A percentile compares a stretch with the other conserved stretches of the same genome.
Evolutionary conservation across 2,113 vertebrate species (phyloP).

Genomic region (Pandion haliaetus): DNA sequence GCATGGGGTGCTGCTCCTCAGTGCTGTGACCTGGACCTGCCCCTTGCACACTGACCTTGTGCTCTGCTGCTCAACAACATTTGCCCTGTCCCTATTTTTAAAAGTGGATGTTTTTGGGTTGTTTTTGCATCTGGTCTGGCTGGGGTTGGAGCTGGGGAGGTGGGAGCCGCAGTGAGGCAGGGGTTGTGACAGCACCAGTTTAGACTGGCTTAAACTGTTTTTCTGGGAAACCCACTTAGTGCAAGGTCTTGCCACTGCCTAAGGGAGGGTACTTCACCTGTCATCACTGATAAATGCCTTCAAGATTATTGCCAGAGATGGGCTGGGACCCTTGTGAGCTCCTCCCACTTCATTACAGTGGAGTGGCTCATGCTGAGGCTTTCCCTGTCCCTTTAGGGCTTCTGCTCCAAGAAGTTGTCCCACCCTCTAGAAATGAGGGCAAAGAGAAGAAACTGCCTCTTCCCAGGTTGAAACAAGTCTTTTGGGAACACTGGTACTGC

Average conservation of each 20-base stretch:
- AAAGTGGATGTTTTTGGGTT: background rate
- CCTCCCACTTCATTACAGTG: background rate
- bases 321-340: background rate
- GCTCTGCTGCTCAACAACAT: background rate
- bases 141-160: background rate
- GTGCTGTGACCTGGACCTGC: background rate
- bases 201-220: background rate
- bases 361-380: background rate
- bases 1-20: background rate
- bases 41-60: background rate
- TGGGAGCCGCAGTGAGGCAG: accelerated
- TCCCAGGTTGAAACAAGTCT: background rate
- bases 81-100: background rate
- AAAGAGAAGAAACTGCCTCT: background rate
- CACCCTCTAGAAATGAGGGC: background rate
- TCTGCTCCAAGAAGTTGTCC: background rate
- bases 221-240: background rate
- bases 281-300: background rate
- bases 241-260: background rate
- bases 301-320: accelerated
- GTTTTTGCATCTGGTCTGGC: background rate
- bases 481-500: background rate
- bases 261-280: background rate
- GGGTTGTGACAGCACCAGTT: background rate
- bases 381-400: background rate